These are phyloP conservation scores for Pomacea canaliculata DNA, from an alignment of 2,888 invertebrate genomes.

Conservation along the genomic window DNA sequence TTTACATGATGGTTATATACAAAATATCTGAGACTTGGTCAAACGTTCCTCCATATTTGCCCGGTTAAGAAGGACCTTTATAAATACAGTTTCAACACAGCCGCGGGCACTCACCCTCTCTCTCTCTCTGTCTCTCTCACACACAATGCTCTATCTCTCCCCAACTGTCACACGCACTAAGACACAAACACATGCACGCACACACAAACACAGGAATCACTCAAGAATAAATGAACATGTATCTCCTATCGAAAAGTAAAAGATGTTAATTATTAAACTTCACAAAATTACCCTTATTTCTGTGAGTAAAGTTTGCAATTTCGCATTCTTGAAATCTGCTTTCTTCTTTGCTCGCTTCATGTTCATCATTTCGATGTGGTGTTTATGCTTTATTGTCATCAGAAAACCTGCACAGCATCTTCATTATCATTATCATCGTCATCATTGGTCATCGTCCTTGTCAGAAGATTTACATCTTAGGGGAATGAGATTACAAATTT, in stretches of 20 bases:
- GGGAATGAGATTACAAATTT: too few species aligned
- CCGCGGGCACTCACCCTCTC: neutral
- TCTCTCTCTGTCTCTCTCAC: neutral
- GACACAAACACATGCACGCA: too few species aligned
- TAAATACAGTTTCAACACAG: too few species aligned
- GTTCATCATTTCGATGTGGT: conserved; percentile 54
- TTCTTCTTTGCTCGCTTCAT: conserved; percentile 49
- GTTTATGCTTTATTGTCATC: conserved; percentile 56
- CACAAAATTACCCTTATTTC: conserved; percentile 42
- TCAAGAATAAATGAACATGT: too few species aligned
- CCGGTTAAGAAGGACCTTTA: neutral
- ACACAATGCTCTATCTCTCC: too few species aligned
- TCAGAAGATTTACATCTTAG: too few species aligned
- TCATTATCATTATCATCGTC: neutral
- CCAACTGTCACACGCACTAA: too few species aligned
- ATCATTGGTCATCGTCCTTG: neutral
- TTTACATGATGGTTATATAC: too few species aligned
- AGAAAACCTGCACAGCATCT: conserved; percentile 42
- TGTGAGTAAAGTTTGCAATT: conserved; percentile 44
- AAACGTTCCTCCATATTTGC: neutral
- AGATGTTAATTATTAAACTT: too few species aligned
- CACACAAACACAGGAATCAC: neutral
- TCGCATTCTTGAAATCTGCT: conserved; percentile 45
- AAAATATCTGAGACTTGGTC: too few species aligned
- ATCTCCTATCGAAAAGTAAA: too few species aligned